Evolutionary conservation across 2,797 vertebrate genomes (phyloP), one percentile per base, ranked within the genome.

Genomic region (Pelodytes ibericus): DNA sequence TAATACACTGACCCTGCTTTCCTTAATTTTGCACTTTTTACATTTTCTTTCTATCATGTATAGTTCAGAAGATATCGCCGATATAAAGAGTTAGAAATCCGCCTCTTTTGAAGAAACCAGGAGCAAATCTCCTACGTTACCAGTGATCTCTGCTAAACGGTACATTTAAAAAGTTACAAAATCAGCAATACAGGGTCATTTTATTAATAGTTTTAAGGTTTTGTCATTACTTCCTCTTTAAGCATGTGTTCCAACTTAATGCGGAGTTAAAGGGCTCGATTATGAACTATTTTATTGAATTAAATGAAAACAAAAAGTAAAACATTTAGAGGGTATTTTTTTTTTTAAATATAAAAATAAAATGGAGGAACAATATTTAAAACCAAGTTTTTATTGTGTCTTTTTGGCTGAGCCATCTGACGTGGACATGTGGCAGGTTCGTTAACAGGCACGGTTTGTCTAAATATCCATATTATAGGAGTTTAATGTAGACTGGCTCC

Each of bases 311-410:
- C n/a, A 44, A 44, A 44, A 15, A 44, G 15, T 44, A 13, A 44
- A 44, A 13, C 41, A 3, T 3, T 3, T 1, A 16, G 41, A 15
- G 18, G 9, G 3, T 3, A 9, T 13, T 13, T 16, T 8, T 20
- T 27, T 31, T 22, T 53, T 5, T 29, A 30, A 51, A 51, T 27
- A 51, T 24, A 67, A 47, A 51, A 67, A 51, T 67, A 30, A 29
- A 67, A 67, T 29, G 3, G 27, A 61, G 20, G n/a, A 20, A 36
- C 16, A 53, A 15, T 20, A 11, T 24, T 53, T 53, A 53, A 53
- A 53, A 6, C 7, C 22, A 24, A 2, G 6, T 24, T 53, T 47
- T 53, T 24, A 22, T 16, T 53, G 36, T 39, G 7, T 8, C 15
- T 39, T 7, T 39, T 39, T 39, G 36, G 36, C n/a, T n/a, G n/a